Evolutionary conservation across 92 coral and sea anemone genomes (phyloP).

Genomic region (Paragorgia papillata): DNA sequence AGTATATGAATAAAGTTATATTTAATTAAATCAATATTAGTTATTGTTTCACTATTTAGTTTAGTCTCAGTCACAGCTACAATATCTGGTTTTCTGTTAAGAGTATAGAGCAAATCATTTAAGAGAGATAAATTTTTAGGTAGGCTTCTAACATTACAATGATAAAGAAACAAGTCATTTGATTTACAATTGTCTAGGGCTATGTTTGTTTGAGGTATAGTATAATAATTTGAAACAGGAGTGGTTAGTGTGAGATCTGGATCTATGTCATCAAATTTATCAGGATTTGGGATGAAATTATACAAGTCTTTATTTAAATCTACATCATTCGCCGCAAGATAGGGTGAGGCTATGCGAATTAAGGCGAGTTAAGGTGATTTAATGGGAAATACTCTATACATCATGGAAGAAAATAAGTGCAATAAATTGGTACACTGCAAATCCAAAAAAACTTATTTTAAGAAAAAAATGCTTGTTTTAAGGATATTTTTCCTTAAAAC

Average conservation of each 20-base stretch:
- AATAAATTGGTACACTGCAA: too few species aligned
- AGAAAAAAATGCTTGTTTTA: too few species aligned
- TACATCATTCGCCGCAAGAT: background rate
- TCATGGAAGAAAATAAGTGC: too few species aligned
- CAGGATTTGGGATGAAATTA: constrained; percentile 45
- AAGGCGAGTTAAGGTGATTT: too few species aligned
- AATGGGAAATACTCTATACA: too few species aligned
- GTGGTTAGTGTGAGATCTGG: constrained; percentile 45
- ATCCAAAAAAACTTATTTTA: too few species aligned
- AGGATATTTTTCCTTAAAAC: too few species aligned
- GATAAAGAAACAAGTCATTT: constrained; percentile 30
- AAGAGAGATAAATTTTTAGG: constrained; percentile 43
- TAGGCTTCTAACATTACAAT: constrained; percentile 59
- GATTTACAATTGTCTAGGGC: constrained; percentile 6
- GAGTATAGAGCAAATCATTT: constrained; percentile 5
- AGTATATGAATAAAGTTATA: constrained; percentile 45
- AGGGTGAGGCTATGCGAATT: too few species aligned
- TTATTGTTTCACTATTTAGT: constrained; percentile 36
- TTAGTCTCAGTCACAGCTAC: constrained; percentile 55
- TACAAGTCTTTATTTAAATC: constrained; percentile 32
- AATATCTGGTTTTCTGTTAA: constrained; percentile 42
- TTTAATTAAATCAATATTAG: constrained; percentile 38
- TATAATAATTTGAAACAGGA: constrained; percentile 38
- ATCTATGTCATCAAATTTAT: constrained; percentile 47
- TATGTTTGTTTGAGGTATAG: constrained; percentile 18